phyloP scores from a whole-genome alignment of 2,888 invertebrate species.

The Sinohyriopsis cumingii region DNA sequence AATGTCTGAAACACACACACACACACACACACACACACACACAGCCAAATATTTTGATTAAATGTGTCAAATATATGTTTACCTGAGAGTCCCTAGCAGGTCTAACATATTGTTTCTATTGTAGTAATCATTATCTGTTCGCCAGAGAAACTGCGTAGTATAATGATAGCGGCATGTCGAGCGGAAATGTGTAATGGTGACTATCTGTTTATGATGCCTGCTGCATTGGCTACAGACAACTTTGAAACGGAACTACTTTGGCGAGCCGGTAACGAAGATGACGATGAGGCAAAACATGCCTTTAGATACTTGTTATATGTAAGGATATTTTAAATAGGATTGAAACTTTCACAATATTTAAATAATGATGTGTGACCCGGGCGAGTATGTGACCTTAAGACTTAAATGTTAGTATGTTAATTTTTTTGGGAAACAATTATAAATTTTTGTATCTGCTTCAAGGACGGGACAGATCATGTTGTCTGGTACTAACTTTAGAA shows the following conservation, averaged over 20 bases:
- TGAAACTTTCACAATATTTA: background rate
- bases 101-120: background rate
- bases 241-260: constrained; percentile 14
- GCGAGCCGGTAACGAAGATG: constrained; percentile 23
- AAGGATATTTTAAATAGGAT: constrained; percentile 11
- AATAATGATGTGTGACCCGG: too few relatives aligned
- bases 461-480: too few relatives aligned
- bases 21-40: too few relatives aligned
- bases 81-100: background rate
- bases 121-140: constrained; percentile 51
- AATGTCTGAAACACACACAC: too few relatives aligned
- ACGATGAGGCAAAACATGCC: constrained; percentile 28
- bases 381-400: too few relatives aligned
- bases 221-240: constrained; percentile 4
- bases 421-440: too few relatives aligned
- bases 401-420: too few relatives aligned
- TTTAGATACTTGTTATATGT: constrained; percentile 33
- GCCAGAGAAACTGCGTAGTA: constrained; percentile 19
- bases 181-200: constrained; percentile 51
- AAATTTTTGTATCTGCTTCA: too few relatives aligned
- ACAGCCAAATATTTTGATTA: too few relatives aligned
- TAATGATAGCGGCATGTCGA: constrained; percentile 40
- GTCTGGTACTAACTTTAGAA: too few relatives aligned
- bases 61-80: too few relatives aligned
- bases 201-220: constrained; percentile 34